phyloP scores from a whole-genome alignment of 2,888 invertebrate genomes.

The Hemaris fuciformis region DNA sequence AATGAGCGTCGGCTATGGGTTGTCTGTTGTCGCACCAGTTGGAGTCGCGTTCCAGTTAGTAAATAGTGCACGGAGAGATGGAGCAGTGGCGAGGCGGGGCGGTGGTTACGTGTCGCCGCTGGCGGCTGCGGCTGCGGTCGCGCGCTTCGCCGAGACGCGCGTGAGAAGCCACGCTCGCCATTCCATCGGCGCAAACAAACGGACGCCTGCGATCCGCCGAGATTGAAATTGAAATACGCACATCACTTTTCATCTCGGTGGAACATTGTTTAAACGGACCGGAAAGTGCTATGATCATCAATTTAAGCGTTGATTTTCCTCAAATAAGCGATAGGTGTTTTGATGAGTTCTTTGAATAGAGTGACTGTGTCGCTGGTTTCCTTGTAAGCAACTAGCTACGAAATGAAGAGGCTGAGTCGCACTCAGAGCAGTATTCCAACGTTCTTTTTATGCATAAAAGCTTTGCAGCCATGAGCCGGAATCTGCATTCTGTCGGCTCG shows the following conservation, averaged over 20 bases:
- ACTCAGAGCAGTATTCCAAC: conserved; percentile 14
- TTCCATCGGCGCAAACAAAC: conserved; percentile 1
- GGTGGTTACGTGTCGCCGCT: conserved; percentile 64
- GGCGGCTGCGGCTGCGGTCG: conserved; percentile 33
- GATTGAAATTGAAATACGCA: neutral
- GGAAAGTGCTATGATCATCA: neutral
- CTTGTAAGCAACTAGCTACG: neutral
- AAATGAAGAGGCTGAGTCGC: neutral
- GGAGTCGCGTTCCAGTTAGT: conserved; percentile 60
- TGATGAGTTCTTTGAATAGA: neutral
- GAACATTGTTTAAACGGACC: neutral
- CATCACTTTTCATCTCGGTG: neutral
- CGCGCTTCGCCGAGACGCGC: conserved; percentile 20
- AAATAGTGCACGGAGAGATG: conserved; percentile 61
- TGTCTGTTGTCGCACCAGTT: conserved; percentile 44
- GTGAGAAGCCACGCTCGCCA: conserved; percentile 34
- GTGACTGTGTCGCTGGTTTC: neutral
- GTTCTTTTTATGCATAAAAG: conserved; percentile 52
- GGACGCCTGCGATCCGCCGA: neutral
- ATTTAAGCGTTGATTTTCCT: neutral
- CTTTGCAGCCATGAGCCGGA: conserved; percentile 33
- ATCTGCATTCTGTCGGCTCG: conserved; percentile 38
- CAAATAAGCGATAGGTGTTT: neutral
- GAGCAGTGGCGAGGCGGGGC: neutral
- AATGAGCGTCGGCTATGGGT: neutral